These are phyloP conservation scores for Periparus ater DNA, from an alignment of 2,797 vertebrate genomes.

Conservation along the genomic window DNA sequence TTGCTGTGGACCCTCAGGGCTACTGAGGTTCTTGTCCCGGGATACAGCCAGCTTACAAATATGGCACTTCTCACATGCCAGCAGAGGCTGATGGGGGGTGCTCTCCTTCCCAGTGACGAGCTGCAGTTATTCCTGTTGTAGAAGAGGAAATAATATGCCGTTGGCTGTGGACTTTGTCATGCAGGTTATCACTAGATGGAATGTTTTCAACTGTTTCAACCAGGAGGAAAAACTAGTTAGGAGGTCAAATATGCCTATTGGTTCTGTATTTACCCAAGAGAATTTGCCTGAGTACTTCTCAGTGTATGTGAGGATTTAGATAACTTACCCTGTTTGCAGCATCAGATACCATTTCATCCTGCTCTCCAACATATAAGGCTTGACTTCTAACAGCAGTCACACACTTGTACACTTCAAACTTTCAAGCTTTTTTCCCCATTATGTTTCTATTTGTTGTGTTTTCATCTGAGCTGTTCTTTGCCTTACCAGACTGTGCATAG, in stretches of 20 bases:
- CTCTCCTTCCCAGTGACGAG: background rate
- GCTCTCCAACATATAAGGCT: background rate
- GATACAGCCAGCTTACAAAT: accelerated
- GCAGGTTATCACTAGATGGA: background rate
- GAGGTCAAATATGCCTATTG: background rate
- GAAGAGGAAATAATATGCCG: background rate
- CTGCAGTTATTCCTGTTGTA: background rate
- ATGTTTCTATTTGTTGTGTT: background rate
- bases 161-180: background rate
- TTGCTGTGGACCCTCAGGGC: background rate
- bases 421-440: background rate
- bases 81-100: accelerated
- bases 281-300: background rate
- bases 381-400: background rate
- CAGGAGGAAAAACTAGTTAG: background rate
- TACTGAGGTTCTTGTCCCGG: background rate
- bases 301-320: background rate
- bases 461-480: background rate
- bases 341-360: background rate
- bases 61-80: accelerated
- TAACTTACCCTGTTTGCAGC: background rate
- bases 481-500: background rate
- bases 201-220: background rate
- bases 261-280: background rate
- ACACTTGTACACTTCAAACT: background rate